A percentile compares a stretch with the other conserved stretches of the same genome.
These are phyloP conservation scores for Papilio dardanus DNA, from an alignment of 1,140 invertebrate genomes.

Conservation along the genomic window DNA sequence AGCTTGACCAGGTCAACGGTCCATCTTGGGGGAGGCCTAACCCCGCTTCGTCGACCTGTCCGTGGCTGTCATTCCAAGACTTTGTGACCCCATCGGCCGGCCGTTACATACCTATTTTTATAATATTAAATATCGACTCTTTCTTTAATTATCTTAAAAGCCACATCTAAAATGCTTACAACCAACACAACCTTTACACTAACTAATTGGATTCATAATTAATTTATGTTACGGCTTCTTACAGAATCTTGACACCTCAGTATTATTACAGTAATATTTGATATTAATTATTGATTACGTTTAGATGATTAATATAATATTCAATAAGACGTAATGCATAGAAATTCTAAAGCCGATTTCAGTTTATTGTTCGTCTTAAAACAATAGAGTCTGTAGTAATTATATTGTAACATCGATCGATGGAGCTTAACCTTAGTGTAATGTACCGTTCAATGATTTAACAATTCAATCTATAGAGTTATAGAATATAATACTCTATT, in stretches of 20 bases:
- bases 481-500: slow-evolving; percentile 1
- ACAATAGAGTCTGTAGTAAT: slow-evolving; percentile 40
- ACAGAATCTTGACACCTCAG: not conserved
- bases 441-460: slow-evolving; percentile 19
- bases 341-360: slow-evolving; percentile 40
- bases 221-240: slow-evolving; percentile 4
- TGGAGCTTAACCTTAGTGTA: slow-evolving; percentile 31
- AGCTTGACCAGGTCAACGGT: no score
- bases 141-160: not conserved
- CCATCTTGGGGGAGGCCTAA: no score
- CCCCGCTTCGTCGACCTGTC: no score
- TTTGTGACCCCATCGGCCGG: no score
- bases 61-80: no score
- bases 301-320: slow-evolving; percentile 29
- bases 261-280: not conserved
- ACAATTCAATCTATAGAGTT: slow-evolving; percentile 18
- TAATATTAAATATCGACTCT: not conserved
- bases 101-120: no score
- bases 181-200: not conserved
- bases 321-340: slow-evolving; percentile 40
- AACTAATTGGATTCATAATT: slow-evolving; percentile 4
- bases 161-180: not conserved
- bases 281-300: not conserved
- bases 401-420: slow-evolving; percentile 36
- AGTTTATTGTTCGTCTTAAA: slow-evolving; percentile 36